phyloP scores from a whole-genome alignment of 2,888 invertebrate genomes.

The Ichneumoninae sp. region DNA sequence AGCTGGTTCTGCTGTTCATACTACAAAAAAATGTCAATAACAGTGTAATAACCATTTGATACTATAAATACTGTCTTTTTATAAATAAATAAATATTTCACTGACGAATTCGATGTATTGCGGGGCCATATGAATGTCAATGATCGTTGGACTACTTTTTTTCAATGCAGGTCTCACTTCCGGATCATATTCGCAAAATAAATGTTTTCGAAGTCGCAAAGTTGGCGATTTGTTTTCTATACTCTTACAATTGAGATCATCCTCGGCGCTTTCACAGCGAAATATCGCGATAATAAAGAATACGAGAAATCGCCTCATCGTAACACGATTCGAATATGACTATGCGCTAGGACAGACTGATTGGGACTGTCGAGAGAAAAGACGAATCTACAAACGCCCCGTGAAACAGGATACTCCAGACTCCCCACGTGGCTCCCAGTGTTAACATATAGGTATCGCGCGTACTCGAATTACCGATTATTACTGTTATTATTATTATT shows the following conservation, averaged over 20 bases:
- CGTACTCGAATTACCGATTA: constrained; percentile 19
- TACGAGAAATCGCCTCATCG: constrained; percentile 25
- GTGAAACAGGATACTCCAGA: constrained; percentile 64
- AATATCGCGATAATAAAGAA: constrained; percentile 39
- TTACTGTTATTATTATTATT: background rate
- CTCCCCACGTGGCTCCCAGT: constrained; percentile 53
- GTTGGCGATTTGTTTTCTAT: constrained; percentile 66
- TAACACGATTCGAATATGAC: constrained; percentile 8
- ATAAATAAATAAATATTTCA: constrained; percentile 4
- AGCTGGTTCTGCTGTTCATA: constrained; percentile 48
- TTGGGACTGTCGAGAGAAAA: constrained; percentile 47
- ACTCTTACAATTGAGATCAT: constrained; percentile 71
- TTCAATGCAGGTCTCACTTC: constrained; percentile 86
- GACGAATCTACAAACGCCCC: constrained; percentile 55
- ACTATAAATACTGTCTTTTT: too few relatives aligned
- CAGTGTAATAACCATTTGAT: background rate
- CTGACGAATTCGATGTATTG: constrained; percentile 85
- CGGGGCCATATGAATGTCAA: constrained; percentile 86
- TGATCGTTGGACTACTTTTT: constrained; percentile 85
- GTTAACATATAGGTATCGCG: constrained; percentile 15
- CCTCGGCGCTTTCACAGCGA: constrained; percentile 10
- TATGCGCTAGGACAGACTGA: constrained; percentile 51
- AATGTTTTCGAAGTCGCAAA: constrained; percentile 84
- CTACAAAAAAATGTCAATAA: constrained; percentile 33
- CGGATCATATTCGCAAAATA: constrained; percentile 86